Base-by-base conservation (phyloP, 1,140 invertebrate genomes). In the Holotrichia oblita region DNA sequence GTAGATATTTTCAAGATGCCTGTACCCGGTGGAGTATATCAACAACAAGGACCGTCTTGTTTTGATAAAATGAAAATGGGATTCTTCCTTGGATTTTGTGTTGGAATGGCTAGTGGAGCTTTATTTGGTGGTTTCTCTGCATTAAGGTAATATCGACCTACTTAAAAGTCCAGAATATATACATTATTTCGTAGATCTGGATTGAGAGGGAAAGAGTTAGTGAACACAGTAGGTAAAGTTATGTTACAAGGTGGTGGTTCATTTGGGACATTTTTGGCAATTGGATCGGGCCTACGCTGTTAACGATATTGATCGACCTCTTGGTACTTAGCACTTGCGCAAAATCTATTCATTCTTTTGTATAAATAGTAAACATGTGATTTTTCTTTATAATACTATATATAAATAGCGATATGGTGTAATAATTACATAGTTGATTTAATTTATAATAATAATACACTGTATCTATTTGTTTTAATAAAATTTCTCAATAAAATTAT, bases 221-320 rank as follows among this genome's bases (percentile, higher is more conserved):
- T 99, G 93, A n/a, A n/a, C n/a, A n/a, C n/a, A n/a, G n/a, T n/a
- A n/a, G n/a, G n/a, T n/a, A n/a, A n/a, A n/a, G n/a, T 95, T 6
- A 99, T 99, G 97, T 75, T 98, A 55, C 97, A 99, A 90, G 96
- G 96, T 81, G 98, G 97, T 76, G 97, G 96, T 75, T 98, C 97
- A 61, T 99, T 99, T 89, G 97, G 97, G 27, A 98, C 96, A 79
- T 99, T 99, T 88, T 98, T 99, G 96, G 94, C 94, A 44, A 95
- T 96, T 82, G 95, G 94, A 84, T 94, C 93, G 80, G 93, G 93
- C 81, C 91, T 95, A 81, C 89, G 94, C 84, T 95, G 94, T 88
- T 95, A 78, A n/a, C n/a, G n/a, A n/a, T n/a, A n/a, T n/a, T n/a
- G n/a, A n/a, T n/a, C n/a, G n/a, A n/a, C n/a, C n/a, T n/a, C n/a